Conservation (phyloP, 2,797 vertebrate genomes). For the Alfaro cultratus region DNA sequence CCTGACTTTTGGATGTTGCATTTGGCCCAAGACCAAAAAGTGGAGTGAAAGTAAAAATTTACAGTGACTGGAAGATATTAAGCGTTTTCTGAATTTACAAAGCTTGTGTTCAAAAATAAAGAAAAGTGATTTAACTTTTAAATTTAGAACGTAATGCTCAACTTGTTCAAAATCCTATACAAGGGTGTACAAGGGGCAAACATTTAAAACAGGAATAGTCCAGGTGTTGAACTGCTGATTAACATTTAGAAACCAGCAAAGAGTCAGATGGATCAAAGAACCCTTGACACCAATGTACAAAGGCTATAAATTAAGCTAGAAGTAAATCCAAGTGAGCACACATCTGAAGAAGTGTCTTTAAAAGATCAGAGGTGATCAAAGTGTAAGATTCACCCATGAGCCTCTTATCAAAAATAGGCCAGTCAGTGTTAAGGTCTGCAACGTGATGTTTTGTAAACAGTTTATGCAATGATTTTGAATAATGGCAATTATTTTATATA, state of each 20-base stretch:
- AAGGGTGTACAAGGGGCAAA: constrained; percentile 17
- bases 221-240: constrained; percentile 51
- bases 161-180: constrained; percentile 20
- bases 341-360: constrained; percentile 54
- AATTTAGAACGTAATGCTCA: constrained; percentile 23
- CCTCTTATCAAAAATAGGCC: constrained; percentile 45
- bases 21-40: constrained; percentile 53
- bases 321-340: constrained; percentile 54
- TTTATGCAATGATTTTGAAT: not conserved
- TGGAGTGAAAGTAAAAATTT: constrained; percentile 32
- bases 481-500: no score
- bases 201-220: constrained; percentile 26
- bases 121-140: constrained; percentile 18
- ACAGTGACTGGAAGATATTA: constrained; percentile 36
- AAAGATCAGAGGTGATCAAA: constrained; percentile 65
- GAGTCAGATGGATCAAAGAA: constrained; percentile 64
- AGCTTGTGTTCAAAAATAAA: not conserved
- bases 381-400: constrained; percentile 58
- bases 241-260: constrained; percentile 62
- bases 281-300: constrained; percentile 50
- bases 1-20: constrained; percentile 42
- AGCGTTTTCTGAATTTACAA: constrained; percentile 36
- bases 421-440: constrained; percentile 55
- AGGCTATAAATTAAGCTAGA: constrained; percentile 58
- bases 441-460: not conserved